Evolutionary conservation across 2,797 vertebrate genomes (phyloP), one percentile per base, ranked within the genome.

Genomic region (Sciurus carolinensis): DNA sequence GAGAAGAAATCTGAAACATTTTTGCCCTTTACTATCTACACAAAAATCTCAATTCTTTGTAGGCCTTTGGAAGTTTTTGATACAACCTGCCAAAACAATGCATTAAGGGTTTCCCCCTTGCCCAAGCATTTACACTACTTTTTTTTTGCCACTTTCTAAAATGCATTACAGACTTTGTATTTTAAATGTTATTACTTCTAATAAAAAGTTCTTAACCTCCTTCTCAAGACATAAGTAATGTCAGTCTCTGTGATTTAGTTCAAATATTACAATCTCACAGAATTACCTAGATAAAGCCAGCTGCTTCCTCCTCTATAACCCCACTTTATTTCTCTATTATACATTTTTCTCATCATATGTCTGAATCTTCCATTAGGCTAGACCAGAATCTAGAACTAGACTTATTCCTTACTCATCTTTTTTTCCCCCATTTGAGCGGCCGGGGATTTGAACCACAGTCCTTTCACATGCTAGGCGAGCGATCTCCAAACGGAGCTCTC

Each of bases 11-110:
- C 4, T 30, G 30, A 47, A 52, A 47, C 7, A 86, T 42, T 42
- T 96, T 81, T 87, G 26, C 1, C 36, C 14, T 59, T 47, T 94
- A 86, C 94, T 75, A 13, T 22, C 50, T 92, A 66, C 9, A 96
- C n/a, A 97, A 93, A 96, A 95, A 91, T 75, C 71, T 88, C 66
- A 86, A 94, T 7, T 92, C 64, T 72, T 83, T 62, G 64, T 44
- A 87, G 5, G 59, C 6, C 66, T 95, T n/a, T 69, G 87, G 36
- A 77, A 77, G 80, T 90, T 90, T 95, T 67, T 64, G 77, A 71
- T 22, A 91, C 42, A 82, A 59, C 0, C 12, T 82, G n/a, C 20
- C 59, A 87, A 54, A 96, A 92, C n/a, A 57, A 88, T 57, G 57
- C 42, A 82, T 57, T 95, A 11, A 85, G 66, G 12, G 7, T 3